Base-by-base conservation (phyloP, 2,888 invertebrate genomes). In the Sarcophaga variegata region DNA sequence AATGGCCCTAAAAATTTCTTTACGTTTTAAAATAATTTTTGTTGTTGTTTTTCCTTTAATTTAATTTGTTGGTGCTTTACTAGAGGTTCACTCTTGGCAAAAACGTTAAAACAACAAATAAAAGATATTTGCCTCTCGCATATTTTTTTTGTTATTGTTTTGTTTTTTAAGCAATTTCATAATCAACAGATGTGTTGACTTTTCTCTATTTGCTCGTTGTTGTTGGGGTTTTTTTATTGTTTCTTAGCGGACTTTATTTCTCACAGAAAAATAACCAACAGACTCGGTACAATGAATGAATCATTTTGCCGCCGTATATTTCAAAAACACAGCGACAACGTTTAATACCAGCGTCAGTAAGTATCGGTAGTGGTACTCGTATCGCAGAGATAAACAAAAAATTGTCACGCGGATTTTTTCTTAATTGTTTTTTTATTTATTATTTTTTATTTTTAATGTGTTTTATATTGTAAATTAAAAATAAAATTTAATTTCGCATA, bases 61-160 rank as follows among this genome's bases (percentile, higher is more conserved):
- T 59, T 59, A 54, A 66, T 20, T 37, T 37, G 22, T 59, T 25
- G 49, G 22, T 72, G 49, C 62, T 74, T 62, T 25, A 20, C 66
- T 67, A 66, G 71, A 47, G 49, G 49, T 77, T 82, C 63, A 54
- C 27, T 47, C 47, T 72, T 22, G 12, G 27, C 54, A 8, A 22
- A 60, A 72, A 60, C 22, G 49, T 12, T 14, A 4, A 70, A 25
- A 69, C 6, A 69, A 76, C 70, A 5, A 64, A 20, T 62, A 63
- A 76, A 71, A 77, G 47, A 81, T 60, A 8, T 74, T 78, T 74
- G 45, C 74, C 74, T 83, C 83, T 74, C 22, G 54, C 54, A 49
- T 83, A 20, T 67, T 37, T 64, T 27, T 64, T 22, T 71, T 49
- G 45, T 63, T 60, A 1, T 64, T 47, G 54, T 67, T 67, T 60